phyloP scores from a whole-genome alignment of 2,113 vertebrate genomes.

The Halichoerus grypus region DNA sequence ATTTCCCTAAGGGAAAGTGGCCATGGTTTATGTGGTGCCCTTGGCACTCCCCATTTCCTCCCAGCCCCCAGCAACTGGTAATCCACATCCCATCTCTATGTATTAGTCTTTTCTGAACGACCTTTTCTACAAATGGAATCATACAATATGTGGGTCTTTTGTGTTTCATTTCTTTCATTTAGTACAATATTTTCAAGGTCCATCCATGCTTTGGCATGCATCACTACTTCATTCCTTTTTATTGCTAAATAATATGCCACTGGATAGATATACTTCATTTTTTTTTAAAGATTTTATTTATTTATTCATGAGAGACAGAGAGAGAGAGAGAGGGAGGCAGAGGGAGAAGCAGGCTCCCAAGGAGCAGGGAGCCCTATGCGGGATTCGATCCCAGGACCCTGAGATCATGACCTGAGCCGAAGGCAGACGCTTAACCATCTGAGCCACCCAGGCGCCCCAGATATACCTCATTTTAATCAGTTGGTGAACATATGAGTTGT shows the following conservation, averaged over 20 bases:
- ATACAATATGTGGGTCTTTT: background rate
- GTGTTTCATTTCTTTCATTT: background rate
- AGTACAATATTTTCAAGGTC: background rate
- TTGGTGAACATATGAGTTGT: background rate
- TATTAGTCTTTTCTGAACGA: background rate
- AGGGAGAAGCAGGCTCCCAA: too few species aligned
- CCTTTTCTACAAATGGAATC: slow-evolving; percentile 31
- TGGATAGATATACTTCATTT: background rate
- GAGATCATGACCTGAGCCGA: too few species aligned
- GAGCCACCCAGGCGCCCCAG: background rate
- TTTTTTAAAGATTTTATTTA: background rate
- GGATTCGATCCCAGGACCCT: too few species aligned
- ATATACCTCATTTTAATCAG: background rate
- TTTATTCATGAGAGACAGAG: too few species aligned
- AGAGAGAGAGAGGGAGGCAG: too few species aligned
- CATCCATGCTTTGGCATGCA: background rate
- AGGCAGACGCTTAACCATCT: too few species aligned
- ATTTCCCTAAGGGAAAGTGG: background rate
- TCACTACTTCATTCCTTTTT: background rate
- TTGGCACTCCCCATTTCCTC: background rate
- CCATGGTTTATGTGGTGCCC: background rate
- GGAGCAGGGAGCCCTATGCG: too few species aligned
- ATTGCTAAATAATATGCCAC: background rate
- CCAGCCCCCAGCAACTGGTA: background rate
- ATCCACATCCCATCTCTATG: slow-evolving; percentile 1